Conservation (phyloP, 2,113 vertebrate species). For the Xiphophorus hellerii region DNA sequence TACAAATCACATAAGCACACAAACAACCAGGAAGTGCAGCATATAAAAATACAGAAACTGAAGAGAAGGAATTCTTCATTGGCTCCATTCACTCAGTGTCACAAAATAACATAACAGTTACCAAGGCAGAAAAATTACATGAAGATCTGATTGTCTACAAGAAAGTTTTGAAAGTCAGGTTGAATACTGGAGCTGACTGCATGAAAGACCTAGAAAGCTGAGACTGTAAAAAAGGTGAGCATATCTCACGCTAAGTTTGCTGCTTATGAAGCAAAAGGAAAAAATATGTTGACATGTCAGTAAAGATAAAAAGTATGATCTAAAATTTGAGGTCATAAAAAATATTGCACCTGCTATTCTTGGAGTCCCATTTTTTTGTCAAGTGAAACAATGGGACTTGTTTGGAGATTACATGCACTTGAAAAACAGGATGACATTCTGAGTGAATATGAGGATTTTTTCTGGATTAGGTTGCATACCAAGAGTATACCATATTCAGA, state of each 20-base stretch:
- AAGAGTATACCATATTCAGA: constrained; percentile 10
- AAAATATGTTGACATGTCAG: constrained; percentile 6
- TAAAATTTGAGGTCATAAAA: not conserved
- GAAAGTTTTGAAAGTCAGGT: constrained; percentile 6
- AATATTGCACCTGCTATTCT: not conserved
- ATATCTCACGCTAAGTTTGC: not conserved
- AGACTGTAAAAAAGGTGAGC: not conserved
- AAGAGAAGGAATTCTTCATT: constrained; percentile 11
- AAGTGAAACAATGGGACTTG: not conserved
- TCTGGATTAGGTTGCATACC: not conserved
- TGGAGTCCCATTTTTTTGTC: not conserved
- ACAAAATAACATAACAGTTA: not conserved
- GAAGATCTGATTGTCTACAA: not conserved
- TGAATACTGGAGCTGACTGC: constrained; percentile 1
- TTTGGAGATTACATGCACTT: not conserved
- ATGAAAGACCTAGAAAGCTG: not conserved
- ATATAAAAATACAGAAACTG: constrained; percentile 4
- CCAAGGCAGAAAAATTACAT: constrained; percentile 2
- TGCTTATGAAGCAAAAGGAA: constrained; percentile 1
- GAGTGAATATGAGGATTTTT: not conserved
- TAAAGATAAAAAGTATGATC: not conserved
- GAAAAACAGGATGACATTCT: not conserved
- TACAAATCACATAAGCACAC: not conserved
- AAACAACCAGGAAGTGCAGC: not conserved
- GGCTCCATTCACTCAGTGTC: constrained; percentile 2